Evolutionary conservation across 2,888 invertebrate species (phyloP).

Genomic region (Caenorhabditis panamensis): DNA sequence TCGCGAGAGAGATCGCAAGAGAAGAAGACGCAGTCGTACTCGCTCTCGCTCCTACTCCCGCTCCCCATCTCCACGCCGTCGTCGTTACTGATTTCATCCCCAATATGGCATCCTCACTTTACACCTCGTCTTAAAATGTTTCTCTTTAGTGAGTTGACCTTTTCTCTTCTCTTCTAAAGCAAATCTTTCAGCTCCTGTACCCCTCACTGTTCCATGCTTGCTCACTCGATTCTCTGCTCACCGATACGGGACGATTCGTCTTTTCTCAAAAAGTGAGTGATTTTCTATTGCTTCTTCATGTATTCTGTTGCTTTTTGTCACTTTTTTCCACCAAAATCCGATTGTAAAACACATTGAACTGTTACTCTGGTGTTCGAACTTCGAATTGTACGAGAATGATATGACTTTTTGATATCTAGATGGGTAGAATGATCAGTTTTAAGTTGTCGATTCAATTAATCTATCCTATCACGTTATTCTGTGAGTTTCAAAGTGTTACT

Average conservation of each 20-base stretch:
- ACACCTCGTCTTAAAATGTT: not conserved
- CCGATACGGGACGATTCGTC: not conserved
- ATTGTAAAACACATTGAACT: not conserved
- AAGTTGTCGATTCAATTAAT: too few species aligned
- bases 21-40: constrained; percentile 67
- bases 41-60: constrained; percentile 59
- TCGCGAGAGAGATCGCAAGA: constrained; percentile 69
- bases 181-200: not conserved
- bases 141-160: not conserved
- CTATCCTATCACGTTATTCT: too few species aligned
- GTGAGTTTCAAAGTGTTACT: too few species aligned
- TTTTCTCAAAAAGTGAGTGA: not conserved
- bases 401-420: too few species aligned
- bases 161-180: not conserved
- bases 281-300: not conserved
- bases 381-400: too few species aligned
- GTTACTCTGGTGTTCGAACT: constrained; percentile 7
- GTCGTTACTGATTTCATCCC: constrained; percentile 29
- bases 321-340: not conserved
- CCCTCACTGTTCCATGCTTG: not conserved
- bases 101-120: too few species aligned
- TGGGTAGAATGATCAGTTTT: too few species aligned
- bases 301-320: not conserved
- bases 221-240: not conserved
- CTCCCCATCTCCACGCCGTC: constrained; percentile 60